Percentiles rank a stretch among this genome's conserved stretches.
These are phyloP conservation scores for Mus spicilegus DNA, from an alignment of 2,113 vertebrate genomes.

Conservation along the genomic window DNA sequence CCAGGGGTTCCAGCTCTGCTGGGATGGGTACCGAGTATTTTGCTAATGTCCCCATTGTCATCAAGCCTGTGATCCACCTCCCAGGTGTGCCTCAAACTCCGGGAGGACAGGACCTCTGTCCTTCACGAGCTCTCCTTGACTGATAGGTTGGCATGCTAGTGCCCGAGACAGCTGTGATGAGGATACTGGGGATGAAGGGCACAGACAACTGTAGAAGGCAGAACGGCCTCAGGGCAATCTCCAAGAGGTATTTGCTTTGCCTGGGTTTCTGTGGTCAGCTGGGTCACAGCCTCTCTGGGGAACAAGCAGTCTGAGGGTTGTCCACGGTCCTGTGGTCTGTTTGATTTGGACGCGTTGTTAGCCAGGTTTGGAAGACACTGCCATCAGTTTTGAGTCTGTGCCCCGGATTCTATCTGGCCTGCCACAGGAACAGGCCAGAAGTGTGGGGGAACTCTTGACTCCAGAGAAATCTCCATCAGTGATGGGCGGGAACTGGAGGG, in stretches of 20 bases:
- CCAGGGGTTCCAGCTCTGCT: neutral
- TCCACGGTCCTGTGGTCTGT: neutral
- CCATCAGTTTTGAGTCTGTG: neutral
- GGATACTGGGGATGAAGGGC: no score
- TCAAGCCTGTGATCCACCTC: no score
- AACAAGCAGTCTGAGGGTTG: neutral
- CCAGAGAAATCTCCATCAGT: neutral
- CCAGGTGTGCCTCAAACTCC: neutral
- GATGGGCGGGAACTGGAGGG: neutral
- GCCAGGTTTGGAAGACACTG: rapidly evolving
- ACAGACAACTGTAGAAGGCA: neutral
- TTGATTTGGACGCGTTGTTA: neutral
- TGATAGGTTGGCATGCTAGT: neutral
- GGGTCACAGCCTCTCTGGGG: neutral
- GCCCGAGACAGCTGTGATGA: rapidly evolving
- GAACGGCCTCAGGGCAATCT: neutral
- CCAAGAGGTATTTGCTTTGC: neutral
- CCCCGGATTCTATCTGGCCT: neutral
- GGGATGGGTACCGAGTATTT: neutral
- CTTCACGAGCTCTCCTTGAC: neutral
- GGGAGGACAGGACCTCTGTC: neutral
- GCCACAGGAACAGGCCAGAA: neutral
- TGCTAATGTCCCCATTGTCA: neutral
- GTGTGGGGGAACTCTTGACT: neutral
- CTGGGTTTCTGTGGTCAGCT: neutral